Conservation (phyloP, 2,888 invertebrate genomes). For the Malthinus seriepunctatus region DNA sequence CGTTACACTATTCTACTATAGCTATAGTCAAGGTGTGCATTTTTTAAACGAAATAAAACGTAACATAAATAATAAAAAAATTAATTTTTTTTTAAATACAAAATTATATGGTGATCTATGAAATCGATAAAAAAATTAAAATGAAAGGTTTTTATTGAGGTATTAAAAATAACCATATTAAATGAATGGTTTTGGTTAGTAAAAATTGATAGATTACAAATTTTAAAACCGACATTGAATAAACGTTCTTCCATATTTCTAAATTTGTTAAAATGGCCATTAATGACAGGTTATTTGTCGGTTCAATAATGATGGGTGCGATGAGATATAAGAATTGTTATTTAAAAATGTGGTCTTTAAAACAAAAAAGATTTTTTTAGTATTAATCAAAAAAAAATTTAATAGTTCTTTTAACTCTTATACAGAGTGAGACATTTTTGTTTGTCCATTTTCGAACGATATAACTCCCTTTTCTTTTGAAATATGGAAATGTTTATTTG, state of each 20-base stretch:
- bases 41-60: too few species aligned
- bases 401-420: too few species aligned
- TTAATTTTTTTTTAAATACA: too few species aligned
- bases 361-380: neutral
- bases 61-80: too few species aligned
- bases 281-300: conserved; percentile 37
- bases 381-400: too few species aligned
- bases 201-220: conserved; percentile 22
- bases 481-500: too few species aligned
- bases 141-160: conserved; percentile 1
- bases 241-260: conserved; percentile 28
- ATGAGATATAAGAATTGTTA: conserved; percentile 30
- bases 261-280: conserved; percentile 30
- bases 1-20: too few species aligned
- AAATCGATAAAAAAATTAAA: neutral
- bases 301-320: conserved; percentile 34
- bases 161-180: conserved; percentile 17
- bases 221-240: conserved; percentile 21
- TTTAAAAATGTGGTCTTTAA: conserved; percentile 23
- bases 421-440: too few species aligned
- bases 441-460: too few species aligned
- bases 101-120: too few species aligned
- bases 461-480: too few species aligned
- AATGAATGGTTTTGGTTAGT: conserved; percentile 19
- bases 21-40: too few species aligned